Base-by-base conservation (phyloP, 2,797 vertebrate species). In the Intellagama lesueurii region DNA sequence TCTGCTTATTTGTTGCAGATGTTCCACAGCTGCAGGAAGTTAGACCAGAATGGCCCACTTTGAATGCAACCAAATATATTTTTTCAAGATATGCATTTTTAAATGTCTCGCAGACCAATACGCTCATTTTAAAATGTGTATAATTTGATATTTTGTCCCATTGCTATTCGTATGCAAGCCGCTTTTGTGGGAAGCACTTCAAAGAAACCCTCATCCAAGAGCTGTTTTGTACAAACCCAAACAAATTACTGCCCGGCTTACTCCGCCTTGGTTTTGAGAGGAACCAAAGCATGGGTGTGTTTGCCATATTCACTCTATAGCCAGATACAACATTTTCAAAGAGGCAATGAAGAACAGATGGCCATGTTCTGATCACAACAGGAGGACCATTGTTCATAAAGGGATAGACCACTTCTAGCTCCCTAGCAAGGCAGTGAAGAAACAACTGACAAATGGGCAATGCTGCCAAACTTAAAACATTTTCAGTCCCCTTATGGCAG, bases 201-300 rank as follows among this genome's bases (percentile, higher is more conserved):
- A 95, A 91, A 95, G 92, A 91, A 95, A 95, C 92, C 93, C 86
- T 91, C 91, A 93, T 90, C 81, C 89, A 85, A 88, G 91, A 90
- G 92, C 85, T 92, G 86, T 86, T 85, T 82, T 86, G 89, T 69
- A 85, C 87, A 93, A 95, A 95, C 78, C 80, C 86, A 87, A 91
- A 89, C 87, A 89, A 93, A 93, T 94, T 96, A 96, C 94, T 91
- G 97, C 96, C 96, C 97, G 96, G 94, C 95, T 96, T 95, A 94
- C 92, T 94, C 94, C 93, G 93, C 91, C 82, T 95, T 96, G 95
- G 97, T 97, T 98, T 98, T 97, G 96, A 97, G 96, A 97, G 95
- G 94, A 96, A 90, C 96, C 94, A 94, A 96, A 95, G 95, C 96
- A 83, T 96, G 97, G 96, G 97, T 89, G 97, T 96, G 96, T 97